Evolutionary conservation across 1,140 invertebrate species (phyloP).

Genomic region (Delia radicum): DNA sequence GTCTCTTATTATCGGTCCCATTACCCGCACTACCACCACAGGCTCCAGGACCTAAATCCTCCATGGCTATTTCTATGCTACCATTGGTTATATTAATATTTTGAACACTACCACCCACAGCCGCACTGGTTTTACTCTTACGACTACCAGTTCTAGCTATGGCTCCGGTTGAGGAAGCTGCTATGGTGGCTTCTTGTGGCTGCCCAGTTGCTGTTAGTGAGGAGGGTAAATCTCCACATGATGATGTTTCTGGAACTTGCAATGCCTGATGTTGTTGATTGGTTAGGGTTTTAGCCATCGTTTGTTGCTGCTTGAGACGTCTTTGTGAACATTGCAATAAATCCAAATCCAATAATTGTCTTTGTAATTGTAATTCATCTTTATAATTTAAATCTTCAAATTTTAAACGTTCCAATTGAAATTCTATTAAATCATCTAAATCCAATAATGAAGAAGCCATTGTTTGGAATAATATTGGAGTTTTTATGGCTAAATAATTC

Average conservation of each 20-base stretch:
- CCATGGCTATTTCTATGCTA: conserved; percentile 19
- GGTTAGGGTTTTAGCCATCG: background rate
- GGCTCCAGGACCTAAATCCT: background rate
- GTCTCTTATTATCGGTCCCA: background rate
- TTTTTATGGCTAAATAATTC: too few species aligned
- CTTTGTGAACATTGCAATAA: conserved; percentile 9
- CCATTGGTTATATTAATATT: conserved; percentile 18
- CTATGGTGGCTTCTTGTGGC: background rate
- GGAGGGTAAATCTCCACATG: background rate
- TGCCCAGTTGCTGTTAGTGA: background rate
- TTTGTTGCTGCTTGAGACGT: background rate
- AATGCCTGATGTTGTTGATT: conserved; percentile 23
- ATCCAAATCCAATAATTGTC: conserved; percentile 34
- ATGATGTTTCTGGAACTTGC: background rate
- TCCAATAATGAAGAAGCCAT: conserved; percentile 31
- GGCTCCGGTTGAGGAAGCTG: background rate
- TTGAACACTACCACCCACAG: conserved; percentile 32
- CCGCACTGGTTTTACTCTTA: conserved; percentile 12
- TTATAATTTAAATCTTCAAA: conserved; percentile 34
- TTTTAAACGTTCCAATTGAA: conserved; percentile 39
- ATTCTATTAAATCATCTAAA: conserved; percentile 38
- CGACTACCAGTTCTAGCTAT: background rate
- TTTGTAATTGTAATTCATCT: conserved; percentile 40
- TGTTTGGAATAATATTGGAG: too few species aligned
- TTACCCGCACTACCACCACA: background rate